Conservation (phyloP, 2,113 vertebrate species). For the Pyxicephalus adspersus region DNA sequence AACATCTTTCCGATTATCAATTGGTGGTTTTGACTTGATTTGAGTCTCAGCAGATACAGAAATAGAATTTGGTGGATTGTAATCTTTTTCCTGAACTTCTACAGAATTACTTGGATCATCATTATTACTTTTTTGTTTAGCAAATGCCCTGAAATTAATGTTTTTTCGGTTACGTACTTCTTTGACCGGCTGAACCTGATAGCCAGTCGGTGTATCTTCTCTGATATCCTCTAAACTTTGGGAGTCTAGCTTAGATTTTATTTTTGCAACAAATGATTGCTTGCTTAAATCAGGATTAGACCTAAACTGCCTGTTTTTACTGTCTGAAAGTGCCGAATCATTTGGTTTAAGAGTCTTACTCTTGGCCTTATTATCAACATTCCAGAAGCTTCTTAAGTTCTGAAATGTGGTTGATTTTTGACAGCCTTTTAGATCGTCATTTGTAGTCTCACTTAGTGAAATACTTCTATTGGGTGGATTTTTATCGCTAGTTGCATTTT, state of each 20-base stretch:
- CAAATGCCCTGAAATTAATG: background rate
- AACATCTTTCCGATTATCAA: background rate
- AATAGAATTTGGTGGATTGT: background rate
- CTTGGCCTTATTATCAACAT: slow-evolving; percentile 65
- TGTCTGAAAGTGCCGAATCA: background rate
- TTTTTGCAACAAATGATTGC: slow-evolving; percentile 2
- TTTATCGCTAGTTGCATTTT: slow-evolving; percentile 50
- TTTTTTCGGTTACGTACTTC: background rate
- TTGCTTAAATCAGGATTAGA: slow-evolving; percentile 45
- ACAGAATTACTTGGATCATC: background rate
- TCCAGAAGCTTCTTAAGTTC: slow-evolving; percentile 87
- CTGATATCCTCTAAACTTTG: slow-evolving; percentile 6
- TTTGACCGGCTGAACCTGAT: background rate
- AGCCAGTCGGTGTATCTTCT: background rate
- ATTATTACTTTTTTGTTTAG: background rate
- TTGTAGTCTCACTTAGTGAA: slow-evolving; percentile 76
- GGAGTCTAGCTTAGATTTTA: slow-evolving; percentile 40
- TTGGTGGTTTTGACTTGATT: background rate
- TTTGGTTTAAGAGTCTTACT: background rate
- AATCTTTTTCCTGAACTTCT: background rate
- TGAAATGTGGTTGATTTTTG: slow-evolving; percentile 78
- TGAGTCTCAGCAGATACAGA: background rate
- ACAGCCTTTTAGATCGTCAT: slow-evolving; percentile 70
- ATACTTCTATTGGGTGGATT: slow-evolving; percentile 68
- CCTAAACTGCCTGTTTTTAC: background rate